Conservation (phyloP, 2,888 invertebrate genomes). For the Trimorus sp. region DNA sequence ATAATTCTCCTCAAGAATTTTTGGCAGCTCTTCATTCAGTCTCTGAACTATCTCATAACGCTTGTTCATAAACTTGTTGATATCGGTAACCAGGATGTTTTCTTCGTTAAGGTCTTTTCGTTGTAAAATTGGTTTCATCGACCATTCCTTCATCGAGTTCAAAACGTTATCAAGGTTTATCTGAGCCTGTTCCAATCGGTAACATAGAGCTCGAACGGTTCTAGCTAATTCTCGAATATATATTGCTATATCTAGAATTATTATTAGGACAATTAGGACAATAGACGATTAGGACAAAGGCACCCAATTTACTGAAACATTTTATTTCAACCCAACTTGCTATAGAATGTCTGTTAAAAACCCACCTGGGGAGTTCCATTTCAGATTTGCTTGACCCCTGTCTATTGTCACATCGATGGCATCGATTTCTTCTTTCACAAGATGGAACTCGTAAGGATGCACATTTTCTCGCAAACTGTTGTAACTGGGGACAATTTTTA, state of each 20-base stretch:
- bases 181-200: constrained; percentile 86
- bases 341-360: neutral
- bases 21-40: constrained; percentile 84
- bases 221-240: constrained; percentile 87
- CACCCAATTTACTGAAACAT: neutral
- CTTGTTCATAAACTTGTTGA: constrained; percentile 83
- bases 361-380: constrained; percentile 91
- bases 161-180: constrained; percentile 85
- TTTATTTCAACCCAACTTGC: too few relatives aligned
- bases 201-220: constrained; percentile 87
- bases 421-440: constrained; percentile 89
- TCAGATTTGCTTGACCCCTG: constrained; percentile 86
- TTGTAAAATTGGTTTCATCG: constrained; percentile 88
- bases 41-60: constrained; percentile 82
- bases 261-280: too few relatives aligned
- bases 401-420: constrained; percentile 88
- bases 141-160: constrained; percentile 87
- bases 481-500: constrained; percentile 84
- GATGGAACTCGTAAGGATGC: constrained; percentile 88
- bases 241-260: constrained; percentile 21
- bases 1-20: constrained; percentile 86
- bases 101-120: constrained; percentile 87
- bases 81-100: constrained; percentile 84
- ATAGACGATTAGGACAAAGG: neutral
- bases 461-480: constrained; percentile 85